phyloP scores from a whole-genome alignment of 1,140 invertebrate genomes.

The Luehdorfia chinensis region DNA sequence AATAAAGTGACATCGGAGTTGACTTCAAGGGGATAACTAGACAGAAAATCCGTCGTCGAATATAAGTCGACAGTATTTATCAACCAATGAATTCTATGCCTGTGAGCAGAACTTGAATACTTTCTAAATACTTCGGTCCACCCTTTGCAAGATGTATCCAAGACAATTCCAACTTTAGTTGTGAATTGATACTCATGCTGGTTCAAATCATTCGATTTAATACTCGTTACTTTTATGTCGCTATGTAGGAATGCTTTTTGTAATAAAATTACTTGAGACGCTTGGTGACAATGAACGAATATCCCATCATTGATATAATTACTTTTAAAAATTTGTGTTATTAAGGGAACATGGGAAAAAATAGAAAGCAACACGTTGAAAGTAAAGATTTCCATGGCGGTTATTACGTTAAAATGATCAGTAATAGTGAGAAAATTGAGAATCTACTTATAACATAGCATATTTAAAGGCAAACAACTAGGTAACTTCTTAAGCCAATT shows the following conservation, averaged over 20 bases:
- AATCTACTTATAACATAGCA: background rate
- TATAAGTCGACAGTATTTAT: conserved; percentile 31
- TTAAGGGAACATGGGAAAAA: conserved; percentile 19
- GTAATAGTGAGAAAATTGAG: background rate
- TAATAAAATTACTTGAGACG: conserved; percentile 15
- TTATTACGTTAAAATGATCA: background rate
- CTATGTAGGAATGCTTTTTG: conserved; percentile 31
- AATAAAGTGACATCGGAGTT: conserved; percentile 46
- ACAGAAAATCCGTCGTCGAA: conserved; percentile 24
- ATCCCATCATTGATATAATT: conserved; percentile 38
- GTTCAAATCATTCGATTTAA: conserved; percentile 14
- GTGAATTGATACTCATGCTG: background rate
- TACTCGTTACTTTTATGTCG: conserved; percentile 18
- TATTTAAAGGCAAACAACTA: background rate
- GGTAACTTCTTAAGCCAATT: background rate
- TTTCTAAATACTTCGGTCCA: conserved; percentile 31
- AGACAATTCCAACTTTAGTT: conserved; percentile 36
- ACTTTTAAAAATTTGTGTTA: conserved; percentile 39
- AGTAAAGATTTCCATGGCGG: conserved; percentile 3
- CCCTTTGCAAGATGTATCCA: conserved; percentile 38
- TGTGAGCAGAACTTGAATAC: conserved; percentile 16
- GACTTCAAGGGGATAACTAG: conserved; percentile 38
- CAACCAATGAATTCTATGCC: conserved; percentile 31
- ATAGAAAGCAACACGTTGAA: conserved; percentile 14
- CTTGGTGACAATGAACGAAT: conserved; percentile 35